A percentile compares a stretch with the other conserved stretches of the same genome.
Conservation (phyloP, 1,140 invertebrate species). For the Sinella curviseta region DNA sequence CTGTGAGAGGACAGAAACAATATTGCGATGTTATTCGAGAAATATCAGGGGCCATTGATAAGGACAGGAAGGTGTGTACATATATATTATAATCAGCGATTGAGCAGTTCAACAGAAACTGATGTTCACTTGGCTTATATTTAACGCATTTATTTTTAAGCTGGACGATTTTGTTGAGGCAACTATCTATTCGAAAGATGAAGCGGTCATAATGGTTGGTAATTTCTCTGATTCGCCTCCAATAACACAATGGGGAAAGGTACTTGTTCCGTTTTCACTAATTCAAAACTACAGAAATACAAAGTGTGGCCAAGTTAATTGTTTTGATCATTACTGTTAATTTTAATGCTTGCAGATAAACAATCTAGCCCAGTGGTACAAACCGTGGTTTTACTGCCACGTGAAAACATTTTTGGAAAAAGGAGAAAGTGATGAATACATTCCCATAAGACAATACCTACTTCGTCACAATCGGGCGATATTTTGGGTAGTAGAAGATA, state of each 20-base stretch:
- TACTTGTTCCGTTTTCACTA: slow-evolving; percentile 11
- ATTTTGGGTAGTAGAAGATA: slow-evolving; percentile 63
- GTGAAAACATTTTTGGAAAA: slow-evolving; percentile 59
- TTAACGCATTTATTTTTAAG: slow-evolving; percentile 23
- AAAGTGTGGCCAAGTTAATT: neutral
- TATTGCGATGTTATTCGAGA: slow-evolving; percentile 60
- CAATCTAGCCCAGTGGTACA: slow-evolving; percentile 59
- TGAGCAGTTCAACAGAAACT: neutral
- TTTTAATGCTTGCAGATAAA: slow-evolving; percentile 54
- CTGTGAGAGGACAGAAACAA: slow-evolving; percentile 57
- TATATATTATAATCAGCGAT: neutral
- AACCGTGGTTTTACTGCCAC: slow-evolving; percentile 69
- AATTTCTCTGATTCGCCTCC: slow-evolving; percentile 56
- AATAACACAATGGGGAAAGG: slow-evolving; percentile 45
- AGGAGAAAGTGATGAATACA: slow-evolving; percentile 58
- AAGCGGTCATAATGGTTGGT: slow-evolving; percentile 61
- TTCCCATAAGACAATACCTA: slow-evolving; percentile 61
- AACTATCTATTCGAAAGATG: slow-evolving; percentile 59
- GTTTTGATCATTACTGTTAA: neutral
- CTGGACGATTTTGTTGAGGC: slow-evolving; percentile 61
- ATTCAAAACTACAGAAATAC: neutral
- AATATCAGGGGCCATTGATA: slow-evolving; percentile 56
- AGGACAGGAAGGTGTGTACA: slow-evolving; percentile 52
- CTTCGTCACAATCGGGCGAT: slow-evolving; percentile 61
- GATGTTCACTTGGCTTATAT: too few relatives aligned